phyloP scores from a whole-genome alignment of 2,888 invertebrate genomes.

The Teleiodes luculella region DNA sequence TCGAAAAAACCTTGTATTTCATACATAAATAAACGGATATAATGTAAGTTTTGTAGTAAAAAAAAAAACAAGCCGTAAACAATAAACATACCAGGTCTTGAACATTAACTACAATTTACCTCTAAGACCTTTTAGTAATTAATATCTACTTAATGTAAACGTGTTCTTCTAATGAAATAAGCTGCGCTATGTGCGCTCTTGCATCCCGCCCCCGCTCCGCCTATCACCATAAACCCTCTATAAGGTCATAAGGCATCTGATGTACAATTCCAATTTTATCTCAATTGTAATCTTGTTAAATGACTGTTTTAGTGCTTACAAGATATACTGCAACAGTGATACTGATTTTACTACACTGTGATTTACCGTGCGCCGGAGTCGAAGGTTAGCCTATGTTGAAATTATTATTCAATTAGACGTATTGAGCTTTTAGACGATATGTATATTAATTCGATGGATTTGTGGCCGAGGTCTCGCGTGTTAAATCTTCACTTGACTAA shows the following conservation, averaged over 20 bases:
- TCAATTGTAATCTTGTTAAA: slow-evolving; percentile 46
- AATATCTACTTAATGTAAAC: neutral
- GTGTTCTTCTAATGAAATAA: slow-evolving; percentile 4
- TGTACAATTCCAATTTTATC: slow-evolving; percentile 41
- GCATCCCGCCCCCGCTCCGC: slow-evolving; percentile 20
- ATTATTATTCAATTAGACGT: slow-evolving; percentile 14
- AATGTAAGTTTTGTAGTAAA: too few relatives aligned
- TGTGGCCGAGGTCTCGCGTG: neutral
- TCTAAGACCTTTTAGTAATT: neutral
- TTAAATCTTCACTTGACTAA: neutral
- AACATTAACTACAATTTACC: neutral
- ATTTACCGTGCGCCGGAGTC: slow-evolving; percentile 29
- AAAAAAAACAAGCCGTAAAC: too few relatives aligned
- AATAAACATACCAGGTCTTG: too few relatives aligned
- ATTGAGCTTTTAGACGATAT: slow-evolving; percentile 19
- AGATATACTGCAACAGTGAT: slow-evolving; percentile 42
- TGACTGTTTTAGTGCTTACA: slow-evolving; percentile 35
- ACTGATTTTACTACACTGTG: slow-evolving; percentile 28
- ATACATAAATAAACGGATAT: too few relatives aligned
- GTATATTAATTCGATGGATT: slow-evolving; percentile 5
- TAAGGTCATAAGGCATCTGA: slow-evolving; percentile 38
- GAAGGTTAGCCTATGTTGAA: slow-evolving; percentile 17
- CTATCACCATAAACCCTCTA: slow-evolving; percentile 11
- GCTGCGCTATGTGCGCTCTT: neutral
- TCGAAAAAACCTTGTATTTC: neutral